Conservation (phyloP, 2,113 vertebrate species). For the Neoarius graeffei region DNA sequence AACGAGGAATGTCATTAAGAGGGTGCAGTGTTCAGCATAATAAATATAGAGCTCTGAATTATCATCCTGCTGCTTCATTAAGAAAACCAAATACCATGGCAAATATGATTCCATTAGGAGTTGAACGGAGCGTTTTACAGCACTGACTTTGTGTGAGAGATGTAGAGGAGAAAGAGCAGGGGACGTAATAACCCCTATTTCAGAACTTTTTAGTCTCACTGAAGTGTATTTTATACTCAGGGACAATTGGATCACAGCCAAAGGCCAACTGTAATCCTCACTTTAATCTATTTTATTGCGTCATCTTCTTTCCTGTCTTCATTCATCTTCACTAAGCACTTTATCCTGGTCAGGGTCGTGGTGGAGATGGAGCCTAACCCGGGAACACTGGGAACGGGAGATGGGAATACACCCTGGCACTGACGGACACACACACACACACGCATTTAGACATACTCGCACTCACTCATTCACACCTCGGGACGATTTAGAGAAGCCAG, state of each 20-base stretch:
- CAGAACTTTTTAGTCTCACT: not conserved
- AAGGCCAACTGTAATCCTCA: constrained; percentile 31
- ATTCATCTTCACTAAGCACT: constrained; percentile 15
- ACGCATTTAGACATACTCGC: not conserved
- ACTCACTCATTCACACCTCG: not conserved
- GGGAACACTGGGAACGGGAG: not conserved
- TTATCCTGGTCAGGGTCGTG: constrained; percentile 17
- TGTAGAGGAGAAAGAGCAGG: not conserved
- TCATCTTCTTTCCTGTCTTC: constrained; percentile 14
- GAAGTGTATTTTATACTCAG: constrained; percentile 8
- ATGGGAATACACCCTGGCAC: not conserved
- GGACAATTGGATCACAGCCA: constrained; percentile 31
- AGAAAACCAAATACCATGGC: constrained; percentile 11
- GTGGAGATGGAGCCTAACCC: not conserved
- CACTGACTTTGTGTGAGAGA: not conserved
- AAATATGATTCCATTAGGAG: constrained; percentile 19
- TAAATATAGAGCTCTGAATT: not conserved
- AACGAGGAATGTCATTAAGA: constrained; percentile 14
- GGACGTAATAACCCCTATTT: constrained; percentile 22
- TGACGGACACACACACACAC: not conserved
- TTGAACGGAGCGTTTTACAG: constrained; percentile 2
- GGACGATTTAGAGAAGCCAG: not conserved
- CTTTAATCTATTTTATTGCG: constrained; percentile 25
- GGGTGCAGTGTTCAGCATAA: not conserved
- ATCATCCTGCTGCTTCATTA: constrained; percentile 15